A percentile compares a stretch with the other conserved stretches of the same genome.
Conservation (phyloP, 2,888 invertebrate genomes). For the Agrotis puta region DNA sequence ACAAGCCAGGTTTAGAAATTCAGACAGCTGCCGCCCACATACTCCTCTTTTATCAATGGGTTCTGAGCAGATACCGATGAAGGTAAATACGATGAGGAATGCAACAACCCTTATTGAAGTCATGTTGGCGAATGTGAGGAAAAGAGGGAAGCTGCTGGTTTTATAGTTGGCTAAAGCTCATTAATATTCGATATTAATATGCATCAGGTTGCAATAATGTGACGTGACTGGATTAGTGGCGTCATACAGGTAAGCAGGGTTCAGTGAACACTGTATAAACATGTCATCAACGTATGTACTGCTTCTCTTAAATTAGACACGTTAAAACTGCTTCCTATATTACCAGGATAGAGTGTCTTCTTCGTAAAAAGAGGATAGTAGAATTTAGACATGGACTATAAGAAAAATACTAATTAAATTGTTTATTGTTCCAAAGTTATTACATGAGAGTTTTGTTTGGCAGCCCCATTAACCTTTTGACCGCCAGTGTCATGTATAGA, state of each 20-base stretch:
- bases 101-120: slow-evolving; percentile 47
- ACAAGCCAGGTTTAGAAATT: slow-evolving; percentile 44
- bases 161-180: slow-evolving; percentile 64
- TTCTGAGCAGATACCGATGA: neutral
- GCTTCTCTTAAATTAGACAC: neutral
- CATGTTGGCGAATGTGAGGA: slow-evolving; percentile 33
- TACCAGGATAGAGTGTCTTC: too few relatives aligned
- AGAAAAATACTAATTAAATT: too few relatives aligned
- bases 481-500: too few relatives aligned
- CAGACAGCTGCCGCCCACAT: slow-evolving; percentile 66
- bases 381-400: too few relatives aligned
- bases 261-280: slow-evolving; percentile 1
- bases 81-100: slow-evolving; percentile 18
- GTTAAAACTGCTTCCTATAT: neutral
- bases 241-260: slow-evolving; percentile 48
- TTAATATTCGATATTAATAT: slow-evolving; percentile 58
- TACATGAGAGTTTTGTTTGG: too few relatives aligned
- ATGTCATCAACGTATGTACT: slow-evolving; percentile 4
- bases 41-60: slow-evolving; percentile 13
- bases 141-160: slow-evolving; percentile 20
- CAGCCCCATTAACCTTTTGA: too few relatives aligned
- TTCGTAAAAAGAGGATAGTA: too few relatives aligned
- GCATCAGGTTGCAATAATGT: slow-evolving; percentile 52
- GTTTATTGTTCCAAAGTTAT: too few relatives aligned
- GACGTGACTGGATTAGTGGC: slow-evolving; percentile 54